These are phyloP conservation scores for Phaedon cochleariae DNA, from an alignment of 2,888 invertebrate species.

Conservation along the genomic window DNA sequence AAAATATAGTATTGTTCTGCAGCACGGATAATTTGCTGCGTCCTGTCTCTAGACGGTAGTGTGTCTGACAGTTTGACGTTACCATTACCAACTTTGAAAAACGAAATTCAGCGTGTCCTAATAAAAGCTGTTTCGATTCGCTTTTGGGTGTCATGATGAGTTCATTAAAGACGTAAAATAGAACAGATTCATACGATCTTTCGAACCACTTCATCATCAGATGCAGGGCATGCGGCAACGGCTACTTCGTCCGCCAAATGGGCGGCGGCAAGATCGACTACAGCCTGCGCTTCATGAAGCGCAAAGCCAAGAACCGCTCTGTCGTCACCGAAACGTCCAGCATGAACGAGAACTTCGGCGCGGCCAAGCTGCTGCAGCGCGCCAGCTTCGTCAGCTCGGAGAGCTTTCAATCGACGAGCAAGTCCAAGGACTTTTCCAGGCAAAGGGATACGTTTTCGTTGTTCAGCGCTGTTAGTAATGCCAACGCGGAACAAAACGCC, in stretches of 20 bases:
- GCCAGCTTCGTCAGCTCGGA: constrained; percentile 24
- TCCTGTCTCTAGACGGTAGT: too few relatives aligned
- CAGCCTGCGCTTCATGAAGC: constrained; percentile 5
- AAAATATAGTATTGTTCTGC: too few relatives aligned
- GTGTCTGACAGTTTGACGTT: too few relatives aligned
- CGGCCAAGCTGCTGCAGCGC: constrained; percentile 21
- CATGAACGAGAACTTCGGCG: constrained; percentile 8
- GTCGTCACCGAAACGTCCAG: constrained; percentile 32
- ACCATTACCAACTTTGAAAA: too few relatives aligned
- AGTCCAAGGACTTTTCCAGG: constrained; percentile 16
- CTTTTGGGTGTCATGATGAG: too few relatives aligned
- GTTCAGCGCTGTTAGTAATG: not conserved
- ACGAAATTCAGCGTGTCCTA: too few relatives aligned
- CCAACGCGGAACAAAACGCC: not conserved
- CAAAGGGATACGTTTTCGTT: constrained; percentile 16
- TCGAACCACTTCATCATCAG: not conserved
- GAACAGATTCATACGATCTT: too few relatives aligned
- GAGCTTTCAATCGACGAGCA: constrained; percentile 12
- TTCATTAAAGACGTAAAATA: too few relatives aligned
- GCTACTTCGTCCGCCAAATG: constrained; percentile 64
- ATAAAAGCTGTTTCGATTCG: too few relatives aligned
- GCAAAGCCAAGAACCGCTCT: constrained; percentile 25
- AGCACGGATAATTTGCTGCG: too few relatives aligned
- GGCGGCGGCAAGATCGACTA: constrained; percentile 58
- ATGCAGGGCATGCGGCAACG: constrained; percentile 68